Conservation (phyloP, 1,140 invertebrate genomes). For the Cherax destructor region DNA sequence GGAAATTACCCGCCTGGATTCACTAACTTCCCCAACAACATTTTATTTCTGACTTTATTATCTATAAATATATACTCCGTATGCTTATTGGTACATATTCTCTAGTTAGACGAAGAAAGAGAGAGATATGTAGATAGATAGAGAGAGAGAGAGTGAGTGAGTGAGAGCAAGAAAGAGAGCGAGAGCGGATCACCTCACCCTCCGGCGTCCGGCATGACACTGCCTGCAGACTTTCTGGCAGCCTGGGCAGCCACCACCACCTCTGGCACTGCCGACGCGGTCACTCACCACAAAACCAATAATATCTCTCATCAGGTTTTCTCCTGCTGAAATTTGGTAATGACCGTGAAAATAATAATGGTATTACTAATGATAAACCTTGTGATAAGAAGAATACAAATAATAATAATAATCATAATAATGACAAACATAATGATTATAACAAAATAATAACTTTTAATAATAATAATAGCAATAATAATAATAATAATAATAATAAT, state of each 20-base stretch:
- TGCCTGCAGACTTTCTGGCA: neutral
- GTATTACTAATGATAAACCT: neutral
- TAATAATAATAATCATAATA: neutral
- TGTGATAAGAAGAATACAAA: neutral
- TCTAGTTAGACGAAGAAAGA: neutral
- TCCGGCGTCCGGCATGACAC: neutral
- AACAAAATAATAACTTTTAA: too few relatives aligned
- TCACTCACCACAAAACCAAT: neutral
- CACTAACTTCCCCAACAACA: neutral
- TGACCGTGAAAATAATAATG: neutral
- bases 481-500: too few relatives aligned
- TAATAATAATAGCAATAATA: too few relatives aligned
- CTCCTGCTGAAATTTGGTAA: neutral
- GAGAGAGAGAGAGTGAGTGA: neutral
- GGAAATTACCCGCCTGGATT: neutral
- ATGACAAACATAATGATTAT: too few relatives aligned
- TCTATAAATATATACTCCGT: neutral
- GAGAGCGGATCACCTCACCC: neutral
- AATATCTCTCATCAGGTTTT: neutral
- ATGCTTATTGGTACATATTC: neutral
- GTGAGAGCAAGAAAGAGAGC: neutral
- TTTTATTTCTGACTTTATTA: neutral
- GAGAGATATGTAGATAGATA: neutral
- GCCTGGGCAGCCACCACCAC: too few relatives aligned
- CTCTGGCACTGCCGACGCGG: neutral